Base-by-base conservation (phyloP, 2,113 vertebrate genomes). In the Vidua chalybeata region DNA sequence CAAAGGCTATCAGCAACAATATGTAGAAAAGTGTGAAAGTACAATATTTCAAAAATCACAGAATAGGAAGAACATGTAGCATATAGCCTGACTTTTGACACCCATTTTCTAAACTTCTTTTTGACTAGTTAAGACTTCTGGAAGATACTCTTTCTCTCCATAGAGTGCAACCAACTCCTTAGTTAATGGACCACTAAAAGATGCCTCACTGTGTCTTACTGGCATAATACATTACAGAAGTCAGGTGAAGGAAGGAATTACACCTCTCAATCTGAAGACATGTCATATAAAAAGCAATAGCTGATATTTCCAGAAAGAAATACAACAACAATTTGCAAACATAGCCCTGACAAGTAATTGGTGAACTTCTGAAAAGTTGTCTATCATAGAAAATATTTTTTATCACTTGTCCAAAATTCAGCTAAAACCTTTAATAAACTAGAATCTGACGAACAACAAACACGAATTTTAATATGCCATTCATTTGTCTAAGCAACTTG, bases 181-280 rank as follows among this genome's bases (percentile, higher is more conserved):
- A 71, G 72, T 66, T 96, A 96, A 96, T 94, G 91, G 84, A 93
- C 87, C 94, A 87, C 76, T 91, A 80, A 96, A 96, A 94, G 67
- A 95, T 59, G 89, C 87, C 92, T 95, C 94, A 95, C 80, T 94
- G 93, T 95, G 67, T 91, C 84, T 94, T 93, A 96, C 91, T 77
- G 39, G 87, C 78, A 80, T 85, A 91, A 91, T 85, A 91, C 46
- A 93, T 96, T 95, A 87, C 19, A 80, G 19, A 93, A 96, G 71
- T 88, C 87, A 93, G 84, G 84, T 94, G 74, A 93, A 93, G 26
- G 30, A 95, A 91, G 63, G 71, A 94, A 90, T 87, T 93, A 80
- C 33, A 95, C 59, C 39, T 94, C 93, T 91, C 66, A 76, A 14
- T 82, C 87, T 93, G 85, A 93, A 84, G 48, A 54, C 35, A 59